phyloP scores from a whole-genome alignment of 2,888 invertebrate genomes.

The Platycheirus albimanus region DNA sequence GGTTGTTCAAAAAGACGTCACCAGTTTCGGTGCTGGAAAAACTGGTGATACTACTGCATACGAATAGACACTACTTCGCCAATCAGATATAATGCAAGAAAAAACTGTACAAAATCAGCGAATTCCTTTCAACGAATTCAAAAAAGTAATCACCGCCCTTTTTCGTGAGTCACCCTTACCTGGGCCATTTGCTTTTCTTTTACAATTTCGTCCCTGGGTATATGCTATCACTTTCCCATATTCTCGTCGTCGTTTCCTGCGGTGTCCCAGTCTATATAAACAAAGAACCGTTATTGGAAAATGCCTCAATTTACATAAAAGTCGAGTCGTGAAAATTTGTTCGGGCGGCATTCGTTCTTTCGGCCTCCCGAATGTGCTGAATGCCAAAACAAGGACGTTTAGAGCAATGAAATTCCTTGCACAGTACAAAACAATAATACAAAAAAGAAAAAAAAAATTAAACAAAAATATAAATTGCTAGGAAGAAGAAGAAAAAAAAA shows the following conservation, averaged over 20 bases:
- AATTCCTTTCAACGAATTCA: too few species aligned
- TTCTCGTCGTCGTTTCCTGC: conserved; percentile 40
- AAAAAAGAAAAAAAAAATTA: conserved; percentile 26
- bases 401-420: conserved; percentile 51
- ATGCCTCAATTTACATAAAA: conserved; percentile 74
- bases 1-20: too few species aligned
- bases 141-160: too few species aligned
- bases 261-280: conserved; percentile 48
- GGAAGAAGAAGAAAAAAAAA: background rate
- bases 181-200: too few species aligned
- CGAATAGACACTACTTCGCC: too few species aligned
- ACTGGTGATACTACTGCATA: too few species aligned
- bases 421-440: conserved; percentile 11
- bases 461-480: conserved; percentile 34
- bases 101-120: too few species aligned
- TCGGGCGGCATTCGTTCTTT: conserved; percentile 1
- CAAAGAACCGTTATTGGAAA: conserved; percentile 68
- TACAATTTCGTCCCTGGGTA: background rate
- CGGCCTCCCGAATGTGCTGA: conserved; percentile 39
- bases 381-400: conserved; percentile 55
- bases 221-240: conserved; percentile 24
- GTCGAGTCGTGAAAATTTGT: conserved; percentile 64
- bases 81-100: too few species aligned
- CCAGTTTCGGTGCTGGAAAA: too few species aligned
- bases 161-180: too few species aligned